phyloP scores from a whole-genome alignment of 2,888 invertebrate species.

The Rapana venosa region DNA sequence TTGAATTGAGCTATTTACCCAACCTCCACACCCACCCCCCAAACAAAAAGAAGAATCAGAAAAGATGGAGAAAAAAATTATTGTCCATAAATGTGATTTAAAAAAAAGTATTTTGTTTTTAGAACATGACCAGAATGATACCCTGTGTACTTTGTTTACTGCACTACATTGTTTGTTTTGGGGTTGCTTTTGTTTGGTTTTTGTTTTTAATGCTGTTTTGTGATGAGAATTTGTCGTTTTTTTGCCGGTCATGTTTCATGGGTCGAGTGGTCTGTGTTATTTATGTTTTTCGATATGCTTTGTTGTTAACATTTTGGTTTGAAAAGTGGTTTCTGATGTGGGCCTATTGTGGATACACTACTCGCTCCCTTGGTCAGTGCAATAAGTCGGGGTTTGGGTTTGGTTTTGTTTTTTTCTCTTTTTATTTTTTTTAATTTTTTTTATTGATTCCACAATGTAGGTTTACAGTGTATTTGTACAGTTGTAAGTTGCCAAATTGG shows the following conservation, averaged over 20 bases:
- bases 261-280: not conserved
- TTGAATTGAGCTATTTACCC: too few relatives aligned
- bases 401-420: not conserved
- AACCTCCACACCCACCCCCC: too few relatives aligned
- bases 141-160: too few relatives aligned
- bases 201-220: not conserved
- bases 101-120: too few relatives aligned
- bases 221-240: too few relatives aligned
- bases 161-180: not conserved
- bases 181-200: not conserved
- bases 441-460: not conserved
- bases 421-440: not conserved
- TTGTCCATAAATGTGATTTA: too few relatives aligned
- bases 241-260: not conserved
- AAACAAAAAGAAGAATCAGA: too few relatives aligned
- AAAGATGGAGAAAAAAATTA: too few relatives aligned
- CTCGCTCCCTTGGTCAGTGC: constrained; percentile 33
- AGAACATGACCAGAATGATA: too few relatives aligned
- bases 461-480: not conserved
- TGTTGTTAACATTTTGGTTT: not conserved
- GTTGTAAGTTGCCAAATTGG: not conserved
- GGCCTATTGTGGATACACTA: not conserved
- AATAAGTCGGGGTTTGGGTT: not conserved
- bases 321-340: not conserved
- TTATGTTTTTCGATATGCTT: not conserved